These are phyloP conservation scores for Eptesicus fuscus DNA, from an alignment of 2,113 vertebrate genomes.

Conservation along the genomic window DNA sequence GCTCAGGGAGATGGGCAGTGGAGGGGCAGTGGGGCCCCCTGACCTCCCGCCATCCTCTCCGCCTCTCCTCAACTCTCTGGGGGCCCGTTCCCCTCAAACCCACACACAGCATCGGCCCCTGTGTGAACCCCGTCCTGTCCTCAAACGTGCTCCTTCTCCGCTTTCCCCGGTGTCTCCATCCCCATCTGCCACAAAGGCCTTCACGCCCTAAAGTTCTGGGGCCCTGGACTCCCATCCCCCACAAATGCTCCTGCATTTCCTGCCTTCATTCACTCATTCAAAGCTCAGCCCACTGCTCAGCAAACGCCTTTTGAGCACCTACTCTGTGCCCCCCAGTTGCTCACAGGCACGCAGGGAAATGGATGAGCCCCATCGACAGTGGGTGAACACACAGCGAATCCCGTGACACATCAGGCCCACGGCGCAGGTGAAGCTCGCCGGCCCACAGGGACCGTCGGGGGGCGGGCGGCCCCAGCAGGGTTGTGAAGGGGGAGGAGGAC, in stretches of 20 bases:
- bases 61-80: background rate
- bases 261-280: background rate
- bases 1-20: fast-evolving
- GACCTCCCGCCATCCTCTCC: background rate
- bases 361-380: fast-evolving
- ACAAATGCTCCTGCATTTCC: background rate
- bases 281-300: background rate
- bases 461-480: background rate
- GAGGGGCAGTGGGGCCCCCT: background rate
- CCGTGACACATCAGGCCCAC: fast-evolving
- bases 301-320: background rate
- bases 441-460: fast-evolving
- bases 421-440: fast-evolving
- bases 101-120: fast-evolving
- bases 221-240: background rate
- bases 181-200: background rate
- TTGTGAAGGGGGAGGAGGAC: background rate
- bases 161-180: fast-evolving
- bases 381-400: fast-evolving
- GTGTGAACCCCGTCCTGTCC: no score
- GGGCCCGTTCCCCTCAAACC: background rate
- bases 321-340: background rate
- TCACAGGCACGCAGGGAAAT: fast-evolving
- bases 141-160: no score
- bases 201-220: fast-evolving